These are phyloP conservation scores for Phenganax stokvisi DNA, from an alignment of 92 coral and sea anemone genomes.

Conservation along the genomic window DNA sequence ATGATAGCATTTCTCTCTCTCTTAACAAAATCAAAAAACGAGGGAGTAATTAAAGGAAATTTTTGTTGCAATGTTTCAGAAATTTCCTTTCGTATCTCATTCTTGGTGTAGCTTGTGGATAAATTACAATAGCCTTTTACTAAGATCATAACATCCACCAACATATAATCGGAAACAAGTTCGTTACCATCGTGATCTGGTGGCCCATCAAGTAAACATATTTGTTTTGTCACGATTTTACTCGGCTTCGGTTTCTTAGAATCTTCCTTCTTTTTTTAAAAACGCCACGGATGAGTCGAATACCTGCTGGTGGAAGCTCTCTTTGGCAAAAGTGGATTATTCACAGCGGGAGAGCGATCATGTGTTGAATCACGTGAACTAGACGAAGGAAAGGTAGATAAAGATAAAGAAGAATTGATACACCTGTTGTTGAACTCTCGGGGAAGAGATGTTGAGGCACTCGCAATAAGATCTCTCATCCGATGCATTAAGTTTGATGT, in stretches of 20 bases:
- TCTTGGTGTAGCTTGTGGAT: background rate
- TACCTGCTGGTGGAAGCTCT: slow-evolving; percentile 27
- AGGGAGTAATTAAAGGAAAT: background rate
- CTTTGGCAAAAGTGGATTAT: slow-evolving; percentile 6
- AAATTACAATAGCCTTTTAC: slow-evolving; percentile 25
- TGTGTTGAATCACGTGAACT: background rate
- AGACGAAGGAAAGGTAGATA: background rate
- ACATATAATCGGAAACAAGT: background rate
- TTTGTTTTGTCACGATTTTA: background rate
- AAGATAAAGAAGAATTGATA: background rate
- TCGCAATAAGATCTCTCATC: slow-evolving; percentile 27
- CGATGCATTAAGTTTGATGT: slow-evolving; percentile 18
- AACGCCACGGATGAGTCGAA: slow-evolving; percentile 17
- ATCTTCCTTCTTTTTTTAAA: slow-evolving; percentile 10
- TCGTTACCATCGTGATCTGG: background rate
- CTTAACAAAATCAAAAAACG: slow-evolving; percentile 18
- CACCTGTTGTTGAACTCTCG: slow-evolving; percentile 17
- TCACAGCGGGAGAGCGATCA: background rate
- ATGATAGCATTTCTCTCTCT: slow-evolving; percentile 24
- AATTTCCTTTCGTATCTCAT: slow-evolving; percentile 17
- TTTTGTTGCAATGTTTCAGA: slow-evolving; percentile 6
- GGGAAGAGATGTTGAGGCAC: slow-evolving; percentile 17
- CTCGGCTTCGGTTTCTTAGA: background rate
- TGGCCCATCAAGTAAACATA: slow-evolving; percentile 8
- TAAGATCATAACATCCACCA: slow-evolving; percentile 11